Evolutionary conservation across 1,140 invertebrate species (phyloP).

Genomic region (Drosophila ambigua): DNA sequence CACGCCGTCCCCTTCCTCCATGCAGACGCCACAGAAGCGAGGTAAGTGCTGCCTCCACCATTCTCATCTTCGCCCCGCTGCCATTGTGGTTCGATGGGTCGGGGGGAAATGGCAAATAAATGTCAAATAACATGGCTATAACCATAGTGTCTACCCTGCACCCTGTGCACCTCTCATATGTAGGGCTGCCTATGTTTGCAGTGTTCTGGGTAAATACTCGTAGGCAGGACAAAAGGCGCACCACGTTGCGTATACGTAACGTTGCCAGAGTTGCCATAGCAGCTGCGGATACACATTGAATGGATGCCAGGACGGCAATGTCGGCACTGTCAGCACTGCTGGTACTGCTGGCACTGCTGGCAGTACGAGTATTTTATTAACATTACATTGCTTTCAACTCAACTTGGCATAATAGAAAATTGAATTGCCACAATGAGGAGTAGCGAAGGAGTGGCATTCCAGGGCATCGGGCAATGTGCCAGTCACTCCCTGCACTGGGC

Average conservation of each 20-base stretch:
- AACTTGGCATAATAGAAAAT: conserved; percentile 78
- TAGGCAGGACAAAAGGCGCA: conserved; percentile 65
- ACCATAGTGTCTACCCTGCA: conserved; percentile 4
- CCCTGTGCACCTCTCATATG: conserved; percentile 17
- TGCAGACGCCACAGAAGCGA: conserved; percentile 80
- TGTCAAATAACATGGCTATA: conserved; percentile 73
- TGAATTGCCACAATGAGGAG: conserved; percentile 65
- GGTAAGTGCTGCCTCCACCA: conserved; percentile 54
- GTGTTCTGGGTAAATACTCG: conserved; percentile 59
- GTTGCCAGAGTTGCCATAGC: conserved; percentile 39
- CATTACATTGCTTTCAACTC: conserved; percentile 78
- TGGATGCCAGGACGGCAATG: not conserved
- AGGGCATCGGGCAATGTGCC: not conserved
- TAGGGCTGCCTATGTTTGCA: conserved; percentile 32
- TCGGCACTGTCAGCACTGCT: not conserved
- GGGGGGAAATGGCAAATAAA: conserved; percentile 79
- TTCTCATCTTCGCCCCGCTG: conserved; percentile 9
- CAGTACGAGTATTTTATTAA: conserved; percentile 65
- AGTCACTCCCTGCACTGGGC: not conserved
- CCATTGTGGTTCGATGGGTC: conserved; percentile 21
- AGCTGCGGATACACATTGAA: conserved; percentile 11
- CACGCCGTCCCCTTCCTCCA: conserved; percentile 73
- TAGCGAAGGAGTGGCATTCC: conserved; percentile 1
- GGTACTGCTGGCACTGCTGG: conserved; percentile 35
- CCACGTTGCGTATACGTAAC: conserved; percentile 71